Base-by-base conservation (phyloP, 2,888 invertebrate species). In the Timema cristinae region DNA sequence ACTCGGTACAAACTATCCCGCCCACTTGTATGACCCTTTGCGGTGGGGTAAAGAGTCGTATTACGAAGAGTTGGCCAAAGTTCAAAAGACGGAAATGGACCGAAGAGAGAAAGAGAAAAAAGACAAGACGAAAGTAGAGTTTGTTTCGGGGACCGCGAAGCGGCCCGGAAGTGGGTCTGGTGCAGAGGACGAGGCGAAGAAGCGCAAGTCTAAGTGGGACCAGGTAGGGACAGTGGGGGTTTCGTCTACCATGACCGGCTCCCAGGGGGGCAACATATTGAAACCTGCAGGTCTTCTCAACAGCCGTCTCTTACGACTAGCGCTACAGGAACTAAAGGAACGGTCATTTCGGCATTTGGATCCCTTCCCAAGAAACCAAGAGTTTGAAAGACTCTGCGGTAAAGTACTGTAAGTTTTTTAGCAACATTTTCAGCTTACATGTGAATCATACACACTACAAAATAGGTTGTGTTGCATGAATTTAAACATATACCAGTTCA, bases 1-100 rank as follows among this genome's bases (percentile, higher is more conserved):
- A 82, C 86, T 97, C 78, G 98, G 97, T 71, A 97, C 97, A 50
- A 98, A 98, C 84, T 98, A 97, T 84, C 94, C 96, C 0, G 92
- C 94, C 71, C 92, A 95, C 78, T 90, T 95, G 69, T 98, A 95
- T 82, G 95, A 98, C 83, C 97, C 97, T 0, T 84, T 93, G 75
- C 91, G 91, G 77, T 98, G 96, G 95, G 92, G 90, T 10, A 91
- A 93, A 78, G 94, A 96, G 79, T 97, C 97, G 0, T 97, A 89
- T 79, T 97, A 95, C 82, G 97, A 98, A 81, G 94, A 97, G 79
- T 83, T 98, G 74, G 94, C 95, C 0, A 91, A 91, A 78, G 90
- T 91, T 0, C 97, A 97, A 80, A 95, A 94, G 80, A 82, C 88
- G 11, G 97, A 97, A 83, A 97, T 97, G 95, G 93, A 96, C 73